Base-by-base conservation (phyloP, 2,888 invertebrate genomes). In the Volucella inflata region DNA sequence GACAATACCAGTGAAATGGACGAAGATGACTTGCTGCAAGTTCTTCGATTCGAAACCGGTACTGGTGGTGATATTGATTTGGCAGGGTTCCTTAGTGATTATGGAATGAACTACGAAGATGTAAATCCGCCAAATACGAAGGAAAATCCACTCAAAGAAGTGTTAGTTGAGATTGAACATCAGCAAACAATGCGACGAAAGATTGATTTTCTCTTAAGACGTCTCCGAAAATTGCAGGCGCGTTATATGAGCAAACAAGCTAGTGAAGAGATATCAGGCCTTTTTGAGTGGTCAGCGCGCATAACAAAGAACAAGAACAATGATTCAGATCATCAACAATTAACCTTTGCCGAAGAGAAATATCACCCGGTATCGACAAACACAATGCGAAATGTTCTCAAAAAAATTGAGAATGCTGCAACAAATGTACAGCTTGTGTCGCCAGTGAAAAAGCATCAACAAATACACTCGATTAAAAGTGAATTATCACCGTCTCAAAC, bases 211-310 rank as follows among this genome's bases (percentile, higher is more conserved):
- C 92, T 98, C 68, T 90, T 95, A 88, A 93, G 96, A 87, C 93
- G 97, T 87, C 92, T 97, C 79, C 93, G 96, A 12, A 96, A 97
- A 90, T 92, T 97, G 30, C 97, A 98, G 90, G 94, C 95, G 0
- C 94, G 95, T 68, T 93, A 95, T 44, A 94, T 97, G 90, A 96
- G 97, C 6, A 95, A 95, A 84, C 96, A 97, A 91, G 93, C 95
- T 36, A 95, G 96, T 67, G 95, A 96, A 88, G 97, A 98, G 91
- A 94, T 96, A 11, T 94, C 95, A 21, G 96, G 96, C 6, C 94
- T 97, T 71, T 94, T 96, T 87, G 95, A 96, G 87, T 94, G 95
- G 89, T 95, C 96, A 36, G 95, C 96, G 83, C 93, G 95, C 2
- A 88, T 80, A 21, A 89, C 89, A 4, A 83, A 87, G 14, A 76